Evolutionary conservation across 2,113 vertebrate genomes (phyloP).

Genomic region (Mionectes macconnelli): DNA sequence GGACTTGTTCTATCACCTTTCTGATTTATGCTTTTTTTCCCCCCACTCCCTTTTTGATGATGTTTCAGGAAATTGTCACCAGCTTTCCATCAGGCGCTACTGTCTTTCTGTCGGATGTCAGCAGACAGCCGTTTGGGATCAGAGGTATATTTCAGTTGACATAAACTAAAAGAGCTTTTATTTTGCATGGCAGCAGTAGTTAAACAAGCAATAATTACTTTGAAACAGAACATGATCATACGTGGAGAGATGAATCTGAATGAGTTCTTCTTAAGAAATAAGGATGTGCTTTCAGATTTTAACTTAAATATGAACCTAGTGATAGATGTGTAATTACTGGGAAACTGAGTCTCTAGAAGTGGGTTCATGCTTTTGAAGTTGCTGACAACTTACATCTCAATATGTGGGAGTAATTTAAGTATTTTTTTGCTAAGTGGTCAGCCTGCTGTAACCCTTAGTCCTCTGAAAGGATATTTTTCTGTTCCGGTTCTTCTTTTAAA

Average conservation of each 20-base stretch:
- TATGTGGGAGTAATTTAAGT: neutral
- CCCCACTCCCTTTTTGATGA: neutral
- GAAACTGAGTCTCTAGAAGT: neutral
- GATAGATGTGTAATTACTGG: neutral
- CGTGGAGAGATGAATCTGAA: neutral
- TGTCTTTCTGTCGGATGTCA: conserved; percentile 98
- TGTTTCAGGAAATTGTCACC: conserved; percentile 89
- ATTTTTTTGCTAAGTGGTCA: neutral
- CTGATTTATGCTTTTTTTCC: neutral
- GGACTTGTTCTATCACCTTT: neutral
- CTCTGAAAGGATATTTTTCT: neutral
- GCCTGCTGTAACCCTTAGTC: neutral
- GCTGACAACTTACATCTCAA: neutral
- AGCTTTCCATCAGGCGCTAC: conserved; percentile 94
- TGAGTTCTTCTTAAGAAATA: neutral
- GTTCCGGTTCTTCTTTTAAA: neutral
- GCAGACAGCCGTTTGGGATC: conserved; percentile 95
- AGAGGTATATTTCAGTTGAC: conserved; percentile 80
- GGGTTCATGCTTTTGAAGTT: neutral
- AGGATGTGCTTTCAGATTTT: neutral
- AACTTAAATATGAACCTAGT: neutral
- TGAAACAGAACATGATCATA: neutral
- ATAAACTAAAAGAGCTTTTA: neutral
- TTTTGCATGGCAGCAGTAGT: neutral
- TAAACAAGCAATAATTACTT: neutral